Evolutionary conservation across 1,140 invertebrate genomes (phyloP).

Genomic region (Drosophila erecta): DNA sequence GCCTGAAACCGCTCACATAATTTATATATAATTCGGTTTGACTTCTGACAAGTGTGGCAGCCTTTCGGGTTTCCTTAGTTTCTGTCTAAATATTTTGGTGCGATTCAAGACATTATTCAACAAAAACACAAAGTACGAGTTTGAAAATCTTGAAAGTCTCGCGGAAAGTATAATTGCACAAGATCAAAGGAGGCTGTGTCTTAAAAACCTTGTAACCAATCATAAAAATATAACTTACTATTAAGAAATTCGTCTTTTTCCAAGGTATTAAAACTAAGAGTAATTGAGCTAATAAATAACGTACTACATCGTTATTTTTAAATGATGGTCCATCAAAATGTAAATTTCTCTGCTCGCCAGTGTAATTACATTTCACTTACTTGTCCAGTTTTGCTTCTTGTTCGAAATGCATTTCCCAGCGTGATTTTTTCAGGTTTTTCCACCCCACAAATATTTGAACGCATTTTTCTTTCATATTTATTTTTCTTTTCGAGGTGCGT

Average conservation of each 20-base stretch:
- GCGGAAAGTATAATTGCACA: background rate
- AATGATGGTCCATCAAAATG: background rate
- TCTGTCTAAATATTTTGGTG: conserved; percentile 31
- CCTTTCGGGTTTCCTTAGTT: conserved; percentile 22
- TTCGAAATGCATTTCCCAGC: conserved; percentile 38
- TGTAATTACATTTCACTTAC: conserved; percentile 7
- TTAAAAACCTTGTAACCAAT: no score
- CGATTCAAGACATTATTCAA: conserved; percentile 4
- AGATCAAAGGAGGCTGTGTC: background rate
- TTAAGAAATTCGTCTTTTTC: no score
- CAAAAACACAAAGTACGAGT: background rate
- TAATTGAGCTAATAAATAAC: background rate
- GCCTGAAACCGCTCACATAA: conserved; percentile 22
- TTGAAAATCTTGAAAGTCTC: background rate
- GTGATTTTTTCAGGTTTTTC: conserved; percentile 2
- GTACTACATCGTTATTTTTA: background rate
- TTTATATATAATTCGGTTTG: conserved; percentile 40
- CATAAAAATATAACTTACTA: no score
- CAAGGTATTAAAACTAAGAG: background rate
- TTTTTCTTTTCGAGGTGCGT: conserved; percentile 9
- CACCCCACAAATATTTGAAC: conserved; percentile 16
- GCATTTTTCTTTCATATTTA: conserved; percentile 37
- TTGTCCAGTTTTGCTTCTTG: conserved; percentile 26
- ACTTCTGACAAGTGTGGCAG: conserved; percentile 41
- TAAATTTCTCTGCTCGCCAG: background rate